A percentile compares a stretch with the other conserved stretches of the same genome.
phyloP scores from a whole-genome alignment of 2,888 invertebrate genomes.

The Disparrhopalites patrizii region DNA sequence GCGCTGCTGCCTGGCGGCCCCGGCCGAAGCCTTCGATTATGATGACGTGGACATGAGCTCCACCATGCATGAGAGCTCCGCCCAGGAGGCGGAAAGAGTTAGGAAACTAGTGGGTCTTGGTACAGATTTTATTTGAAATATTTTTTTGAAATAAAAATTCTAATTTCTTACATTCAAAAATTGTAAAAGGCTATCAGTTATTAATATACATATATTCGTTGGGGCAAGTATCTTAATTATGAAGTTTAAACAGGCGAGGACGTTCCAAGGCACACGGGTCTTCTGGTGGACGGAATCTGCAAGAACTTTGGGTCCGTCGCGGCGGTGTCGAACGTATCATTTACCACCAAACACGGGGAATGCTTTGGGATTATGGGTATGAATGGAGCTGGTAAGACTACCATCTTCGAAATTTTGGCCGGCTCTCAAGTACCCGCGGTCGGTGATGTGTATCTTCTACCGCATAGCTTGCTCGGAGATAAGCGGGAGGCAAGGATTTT shows the following conservation, averaged over 20 bases:
- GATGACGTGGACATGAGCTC: constrained; percentile 10
- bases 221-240: neutral
- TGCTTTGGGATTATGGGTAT: constrained; percentile 30
- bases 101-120: constrained; percentile 27
- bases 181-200: too few relatives aligned
- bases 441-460: constrained; percentile 22
- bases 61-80: constrained; percentile 17
- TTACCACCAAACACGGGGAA: constrained; percentile 26
- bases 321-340: constrained; percentile 27
- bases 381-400: constrained; percentile 26
- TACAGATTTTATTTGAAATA: neutral
- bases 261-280: constrained; percentile 20
- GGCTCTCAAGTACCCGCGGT: constrained; percentile 18
- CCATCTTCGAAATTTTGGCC: constrained; percentile 24
- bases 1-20: constrained; percentile 25
- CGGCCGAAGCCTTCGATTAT: constrained; percentile 21
- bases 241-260: neutral
- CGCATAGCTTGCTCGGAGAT: constrained; percentile 22
- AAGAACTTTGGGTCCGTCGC: constrained; percentile 30
- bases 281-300: constrained; percentile 29
- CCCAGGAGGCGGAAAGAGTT: constrained; percentile 30
- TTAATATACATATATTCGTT: too few relatives aligned
- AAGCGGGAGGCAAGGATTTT: constrained; percentile 9
- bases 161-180: too few relatives aligned
- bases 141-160: too few relatives aligned